Evolutionary conservation across 2,113 vertebrate species (phyloP), one percentile per base, ranked within the genome.

Genomic region (Myanophis thanlyinensis): DNA sequence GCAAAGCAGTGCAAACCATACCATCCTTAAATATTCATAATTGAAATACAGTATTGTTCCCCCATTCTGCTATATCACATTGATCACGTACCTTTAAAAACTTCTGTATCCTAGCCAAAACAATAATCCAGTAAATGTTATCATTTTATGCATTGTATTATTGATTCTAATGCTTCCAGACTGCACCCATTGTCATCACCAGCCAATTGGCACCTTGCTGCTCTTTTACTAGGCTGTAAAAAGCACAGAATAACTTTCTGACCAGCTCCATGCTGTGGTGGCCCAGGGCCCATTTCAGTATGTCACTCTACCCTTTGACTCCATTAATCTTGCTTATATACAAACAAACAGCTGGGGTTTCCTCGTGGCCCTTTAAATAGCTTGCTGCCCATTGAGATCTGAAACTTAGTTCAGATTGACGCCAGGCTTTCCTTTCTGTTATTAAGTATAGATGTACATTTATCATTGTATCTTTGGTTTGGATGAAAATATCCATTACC

Each of bases 311-410:
- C 53, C 88, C 52, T 85, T 86, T 90, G 92, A 90, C 92, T 90
- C 80, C 54, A 86, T 90, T 90, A 89, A 4, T 84, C 13, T 30
- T 91, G 7, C 89, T 94, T 95, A 59, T 27, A 90, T 90, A 52
- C 48, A 40, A 27, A 2, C 3, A 94, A 91, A 25, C 40, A 94
- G 22, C 30, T 87, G 49, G 18, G 93, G 92, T 53, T 93, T 47
- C 0, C 8, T 12, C 1, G n/a, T 3, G 0, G 80, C 46, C 59
- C 84, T 92, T 94, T 94, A 87, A 49, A 88, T 5, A 84, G 84
- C n/a, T 92, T 87, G 54, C 53, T 92, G 22, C 4, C 18, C 9
- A 44, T 4, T 48, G 62, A 0, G 2, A n/a, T n/a, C 1, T 15
- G 49, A 6, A 0, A 22, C 91, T 94, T 89, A 30, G 53, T 25